These are phyloP conservation scores for Lepidurus apus DNA, from an alignment of 1,140 invertebrate species.

Conservation along the genomic window DNA sequence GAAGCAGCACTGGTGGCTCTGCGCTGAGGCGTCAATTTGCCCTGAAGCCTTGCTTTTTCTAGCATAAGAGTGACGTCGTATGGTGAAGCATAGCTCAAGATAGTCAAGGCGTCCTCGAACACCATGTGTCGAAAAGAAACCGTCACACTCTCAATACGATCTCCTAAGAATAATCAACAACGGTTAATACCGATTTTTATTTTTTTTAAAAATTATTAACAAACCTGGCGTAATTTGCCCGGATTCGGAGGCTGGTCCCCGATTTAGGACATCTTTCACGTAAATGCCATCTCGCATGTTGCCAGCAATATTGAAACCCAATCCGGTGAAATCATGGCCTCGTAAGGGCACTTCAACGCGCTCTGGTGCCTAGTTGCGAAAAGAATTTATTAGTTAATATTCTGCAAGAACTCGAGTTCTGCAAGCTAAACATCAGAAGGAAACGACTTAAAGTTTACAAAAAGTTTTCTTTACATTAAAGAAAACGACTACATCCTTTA, in stretches of 20 bases:
- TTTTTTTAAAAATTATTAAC: constrained; percentile 37
- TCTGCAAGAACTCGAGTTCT: constrained; percentile 3
- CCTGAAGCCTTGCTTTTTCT: constrained; percentile 46
- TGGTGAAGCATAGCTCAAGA: constrained; percentile 84
- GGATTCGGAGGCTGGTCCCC: constrained; percentile 79
- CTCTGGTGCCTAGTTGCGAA: constrained; percentile 46
- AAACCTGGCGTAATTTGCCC: constrained; percentile 73
- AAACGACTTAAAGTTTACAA: background rate
- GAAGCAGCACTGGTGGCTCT: constrained; percentile 44
- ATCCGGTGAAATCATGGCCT: constrained; percentile 80
- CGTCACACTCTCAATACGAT: constrained; percentile 75
- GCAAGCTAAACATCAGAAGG: background rate
- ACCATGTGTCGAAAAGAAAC: constrained; percentile 83
- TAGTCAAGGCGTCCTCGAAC: constrained; percentile 80
- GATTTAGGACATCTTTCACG: constrained; percentile 76
- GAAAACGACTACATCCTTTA: too few relatives aligned
- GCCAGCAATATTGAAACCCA: constrained; percentile 83
- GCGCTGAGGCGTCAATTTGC: constrained; percentile 38
- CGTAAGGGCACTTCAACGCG: constrained; percentile 64
- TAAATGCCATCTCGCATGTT: constrained; percentile 84
- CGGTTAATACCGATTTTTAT: background rate
- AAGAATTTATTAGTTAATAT: background rate
- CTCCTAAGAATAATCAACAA: constrained; percentile 56
- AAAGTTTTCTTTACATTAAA: too few relatives aligned
- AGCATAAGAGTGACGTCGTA: constrained; percentile 73